Percentiles rank a stretch among this genome's conserved stretches.
These are phyloP conservation scores for Chunga burmeisteri DNA, from an alignment of 2,113 vertebrate genomes.

Conservation along the genomic window DNA sequence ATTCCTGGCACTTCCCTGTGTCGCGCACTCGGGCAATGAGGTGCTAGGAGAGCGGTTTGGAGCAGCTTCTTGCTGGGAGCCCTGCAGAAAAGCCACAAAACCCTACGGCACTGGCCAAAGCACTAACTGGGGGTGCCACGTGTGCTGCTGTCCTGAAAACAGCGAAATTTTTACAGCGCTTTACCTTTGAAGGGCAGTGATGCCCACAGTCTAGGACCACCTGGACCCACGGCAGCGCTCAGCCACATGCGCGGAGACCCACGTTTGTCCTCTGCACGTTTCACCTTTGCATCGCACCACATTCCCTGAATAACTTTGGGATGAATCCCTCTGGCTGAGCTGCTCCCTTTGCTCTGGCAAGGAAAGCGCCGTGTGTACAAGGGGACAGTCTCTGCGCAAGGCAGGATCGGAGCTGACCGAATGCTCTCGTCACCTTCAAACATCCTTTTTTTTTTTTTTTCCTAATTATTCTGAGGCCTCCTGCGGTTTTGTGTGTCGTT, in stretches of 20 bases:
- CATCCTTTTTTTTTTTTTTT: neutral
- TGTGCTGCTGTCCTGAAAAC: neutral
- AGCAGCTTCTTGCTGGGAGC: neutral
- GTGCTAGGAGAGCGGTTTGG: neutral
- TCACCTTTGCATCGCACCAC: neutral
- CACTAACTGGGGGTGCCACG: rapidly evolving
- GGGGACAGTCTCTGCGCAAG: neutral
- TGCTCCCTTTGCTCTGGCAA: neutral
- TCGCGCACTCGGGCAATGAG: neutral
- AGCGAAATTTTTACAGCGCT: neutral
- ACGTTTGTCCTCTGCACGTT: rapidly evolving
- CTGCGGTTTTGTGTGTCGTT: neutral
- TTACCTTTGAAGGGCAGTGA: neutral
- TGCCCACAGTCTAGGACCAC: neutral
- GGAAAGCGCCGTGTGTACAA: neutral
- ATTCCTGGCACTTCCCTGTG: neutral
- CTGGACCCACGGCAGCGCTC: neutral
- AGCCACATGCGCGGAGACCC: neutral
- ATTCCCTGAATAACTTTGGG: neutral
- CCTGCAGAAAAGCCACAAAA: neutral
- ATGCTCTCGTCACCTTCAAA: neutral
- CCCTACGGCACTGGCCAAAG: neutral
- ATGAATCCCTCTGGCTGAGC: neutral
- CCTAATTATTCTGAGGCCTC: neutral
- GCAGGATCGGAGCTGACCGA: neutral